These are phyloP conservation scores for Clinocottus analis DNA, from an alignment of 2,113 vertebrate genomes.

Conservation along the genomic window DNA sequence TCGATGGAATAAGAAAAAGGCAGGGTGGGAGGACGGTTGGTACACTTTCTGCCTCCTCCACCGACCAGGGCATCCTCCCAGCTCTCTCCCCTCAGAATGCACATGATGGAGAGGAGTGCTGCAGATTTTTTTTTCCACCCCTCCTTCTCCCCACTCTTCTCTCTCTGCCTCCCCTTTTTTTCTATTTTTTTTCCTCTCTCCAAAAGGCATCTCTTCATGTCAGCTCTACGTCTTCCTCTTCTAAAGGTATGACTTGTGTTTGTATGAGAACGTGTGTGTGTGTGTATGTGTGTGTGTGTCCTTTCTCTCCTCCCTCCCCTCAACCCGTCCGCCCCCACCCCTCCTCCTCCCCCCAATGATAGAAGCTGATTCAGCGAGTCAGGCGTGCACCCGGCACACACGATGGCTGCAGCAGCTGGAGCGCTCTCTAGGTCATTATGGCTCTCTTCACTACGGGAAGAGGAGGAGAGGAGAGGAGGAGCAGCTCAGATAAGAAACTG, in stretches of 20 bases:
- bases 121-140: conserved; percentile 75
- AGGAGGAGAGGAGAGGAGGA: conserved; percentile 76
- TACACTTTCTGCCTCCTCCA: conserved; percentile 72
- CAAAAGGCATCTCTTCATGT: conserved; percentile 73
- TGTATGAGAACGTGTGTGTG: conserved; percentile 70
- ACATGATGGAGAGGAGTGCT: conserved; percentile 80
- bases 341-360: conserved; percentile 78
- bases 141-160: conserved; percentile 29
- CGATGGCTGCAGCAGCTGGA: conserved; percentile 93
- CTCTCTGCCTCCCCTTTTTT: conserved; percentile 26
- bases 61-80: conserved; percentile 76
- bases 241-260: conserved; percentile 87
- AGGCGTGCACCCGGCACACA: conserved; percentile 84
- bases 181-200: conserved; percentile 3
- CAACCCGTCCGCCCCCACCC: conserved; percentile 66
- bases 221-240: conserved; percentile 76
- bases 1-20: conserved; percentile 66
- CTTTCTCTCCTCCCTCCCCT: conserved; percentile 66
- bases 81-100: conserved; percentile 74
- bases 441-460: conserved; percentile 86
- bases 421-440: conserved; percentile 91
- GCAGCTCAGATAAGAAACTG: conserved; percentile 82
- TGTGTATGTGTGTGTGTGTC: conserved; percentile 59
- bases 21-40: conserved; percentile 59
- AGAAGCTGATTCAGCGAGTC: conserved; percentile 94